A percentile compares a stretch with the other conserved stretches of the same genome.
These are phyloP conservation scores for Ypsolopha sequella DNA, from an alignment of 2,888 invertebrate species.

Conservation along the genomic window DNA sequence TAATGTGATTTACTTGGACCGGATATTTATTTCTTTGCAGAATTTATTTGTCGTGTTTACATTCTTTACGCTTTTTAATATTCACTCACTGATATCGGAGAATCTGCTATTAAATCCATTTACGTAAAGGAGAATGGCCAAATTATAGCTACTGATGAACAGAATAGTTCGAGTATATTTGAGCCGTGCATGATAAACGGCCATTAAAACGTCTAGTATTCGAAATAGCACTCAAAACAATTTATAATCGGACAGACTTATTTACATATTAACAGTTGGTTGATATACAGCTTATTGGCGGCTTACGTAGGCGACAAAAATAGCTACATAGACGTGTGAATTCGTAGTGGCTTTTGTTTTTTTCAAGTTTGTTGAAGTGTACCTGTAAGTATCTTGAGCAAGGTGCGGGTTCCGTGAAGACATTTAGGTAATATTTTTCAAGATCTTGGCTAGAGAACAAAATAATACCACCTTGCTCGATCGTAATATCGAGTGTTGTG, in stretches of 20 bases:
- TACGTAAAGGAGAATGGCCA: conserved; percentile 24
- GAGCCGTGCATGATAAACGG: conserved; percentile 23
- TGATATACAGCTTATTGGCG: conserved; percentile 30
- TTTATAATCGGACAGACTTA: conserved; percentile 41
- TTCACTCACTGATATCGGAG: background rate
- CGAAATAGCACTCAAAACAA: conserved; percentile 23
- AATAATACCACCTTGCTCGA: too few species aligned
- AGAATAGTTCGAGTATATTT: conserved; percentile 19
- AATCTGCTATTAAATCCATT: background rate
- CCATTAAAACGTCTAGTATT: conserved; percentile 23
- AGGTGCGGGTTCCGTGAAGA: too few species aligned
- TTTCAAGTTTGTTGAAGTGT: too few species aligned
- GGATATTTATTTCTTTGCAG: background rate
- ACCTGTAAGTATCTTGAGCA: too few species aligned
- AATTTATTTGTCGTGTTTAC: background rate
- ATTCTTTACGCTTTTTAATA: background rate
- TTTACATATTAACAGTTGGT: conserved; percentile 44
- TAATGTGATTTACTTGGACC: background rate
- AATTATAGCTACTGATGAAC: conserved; percentile 13
- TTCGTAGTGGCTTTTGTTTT: conserved; percentile 13
- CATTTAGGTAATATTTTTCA: too few species aligned
- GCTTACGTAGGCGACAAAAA: conserved; percentile 39
- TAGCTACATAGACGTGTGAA: conserved; percentile 29
- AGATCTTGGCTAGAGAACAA: too few species aligned
- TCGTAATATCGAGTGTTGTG: too few species aligned